phyloP scores from a whole-genome alignment of 1,140 invertebrate genomes.

The Platorchestia sp. region DNA sequence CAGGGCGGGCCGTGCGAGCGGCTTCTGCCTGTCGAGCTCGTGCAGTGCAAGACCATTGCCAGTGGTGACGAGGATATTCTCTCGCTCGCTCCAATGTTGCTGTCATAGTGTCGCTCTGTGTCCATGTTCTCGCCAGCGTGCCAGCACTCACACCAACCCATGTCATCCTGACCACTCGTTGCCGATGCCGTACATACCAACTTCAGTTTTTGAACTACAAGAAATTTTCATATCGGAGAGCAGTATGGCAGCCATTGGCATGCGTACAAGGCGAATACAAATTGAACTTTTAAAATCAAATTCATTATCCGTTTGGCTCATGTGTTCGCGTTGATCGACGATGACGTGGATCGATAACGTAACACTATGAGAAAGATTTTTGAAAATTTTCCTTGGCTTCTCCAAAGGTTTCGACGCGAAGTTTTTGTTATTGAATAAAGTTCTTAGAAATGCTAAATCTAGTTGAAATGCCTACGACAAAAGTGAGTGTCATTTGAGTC shows the following conservation, averaged over 20 bases:
- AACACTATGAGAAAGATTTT: background rate
- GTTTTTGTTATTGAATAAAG: background rate
- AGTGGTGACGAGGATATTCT: constrained; percentile 49
- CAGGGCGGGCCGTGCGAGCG: background rate
- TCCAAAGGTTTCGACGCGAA: background rate
- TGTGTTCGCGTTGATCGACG: background rate
- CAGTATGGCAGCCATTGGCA: background rate
- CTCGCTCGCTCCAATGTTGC: constrained; percentile 47
- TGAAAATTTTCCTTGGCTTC: background rate
- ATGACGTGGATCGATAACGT: background rate
- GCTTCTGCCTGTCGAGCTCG: background rate
- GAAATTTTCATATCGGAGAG: background rate
- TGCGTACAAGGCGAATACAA: background rate
- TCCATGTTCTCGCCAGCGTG: background rate
- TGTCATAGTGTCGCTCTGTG: constrained; percentile 36
- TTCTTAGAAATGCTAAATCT: background rate
- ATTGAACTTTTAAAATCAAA: background rate
- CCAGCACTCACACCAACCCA: background rate
- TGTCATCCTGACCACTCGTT: background rate
- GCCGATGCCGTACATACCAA: background rate
- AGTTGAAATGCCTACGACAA: background rate
- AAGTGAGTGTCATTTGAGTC: background rate
- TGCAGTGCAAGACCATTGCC: constrained; percentile 56
- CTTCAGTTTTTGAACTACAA: background rate
- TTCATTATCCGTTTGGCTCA: background rate